Evolutionary conservation across 2,113 vertebrate genomes (phyloP), one percentile per base, ranked within the genome.

Genomic region (Onychostoma macrolepis): DNA sequence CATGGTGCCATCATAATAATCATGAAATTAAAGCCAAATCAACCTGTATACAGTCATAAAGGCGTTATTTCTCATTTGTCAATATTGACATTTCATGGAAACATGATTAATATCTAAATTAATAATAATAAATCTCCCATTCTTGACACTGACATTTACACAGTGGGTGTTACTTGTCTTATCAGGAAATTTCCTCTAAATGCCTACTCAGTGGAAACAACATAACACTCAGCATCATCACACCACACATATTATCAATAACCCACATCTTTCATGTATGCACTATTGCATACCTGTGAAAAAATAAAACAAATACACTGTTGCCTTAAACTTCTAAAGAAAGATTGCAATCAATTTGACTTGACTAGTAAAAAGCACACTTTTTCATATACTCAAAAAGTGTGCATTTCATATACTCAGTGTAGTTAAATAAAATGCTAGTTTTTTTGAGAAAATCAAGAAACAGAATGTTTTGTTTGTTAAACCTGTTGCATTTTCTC

Each of bases 181-280:
- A 72, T 15, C 36, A 69, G 6, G 45, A 84, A 4, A 56, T 85
- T 88, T 81, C 53, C 50, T 85, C 41, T 72, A 85, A 80, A 74
- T 13, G 69, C 83, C 53, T 41, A 87, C 79, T 43, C 65, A 82
- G 12, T 21, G 80, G 84, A 85, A 86, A 86, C n/a, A 33, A 19
- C 80, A 69, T 26, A 61, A 78, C 58, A 77, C n/a, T 82, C 63
- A 63, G 83, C 21, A 78, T 83, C n/a, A 69, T 48, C 45, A 87
- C 28, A 84, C 72, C 45, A 53, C 24, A 13, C 53, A 69, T 11
- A 84, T 2, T 43, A 61, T 43, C 28, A n/a, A n/a, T 21, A 48
- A 79, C 75, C 63, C 63, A 84, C 87, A 79, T 6, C 36, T 48
- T 72, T 53, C 67, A 65, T 30, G 5, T 45, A 71, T 48, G 74